These are phyloP conservation scores for Leucophenga montana DNA, from an alignment of 2,888 invertebrate genomes.

Conservation along the genomic window DNA sequence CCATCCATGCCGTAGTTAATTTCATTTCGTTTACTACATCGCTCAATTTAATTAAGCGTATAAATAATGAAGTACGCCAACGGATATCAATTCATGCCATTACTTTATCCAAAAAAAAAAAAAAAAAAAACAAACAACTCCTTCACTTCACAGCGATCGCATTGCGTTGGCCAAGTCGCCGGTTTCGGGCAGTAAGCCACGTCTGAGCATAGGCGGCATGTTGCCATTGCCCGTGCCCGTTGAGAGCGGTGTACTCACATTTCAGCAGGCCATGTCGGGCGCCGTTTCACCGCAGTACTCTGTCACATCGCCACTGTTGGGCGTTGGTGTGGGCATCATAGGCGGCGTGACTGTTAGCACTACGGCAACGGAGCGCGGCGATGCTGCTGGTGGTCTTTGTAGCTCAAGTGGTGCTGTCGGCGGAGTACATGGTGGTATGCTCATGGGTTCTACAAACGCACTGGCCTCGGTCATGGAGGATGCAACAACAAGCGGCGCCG, in stretches of 20 bases:
- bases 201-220: not conserved
- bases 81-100: not conserved
- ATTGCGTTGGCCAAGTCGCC: slow-evolving; percentile 65
- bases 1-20: too few relatives aligned
- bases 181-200: slow-evolving; percentile 45
- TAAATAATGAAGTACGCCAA: not conserved
- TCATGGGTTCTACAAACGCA: slow-evolving; percentile 32
- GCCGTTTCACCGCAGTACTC: slow-evolving; percentile 71
- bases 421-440: not conserved
- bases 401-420: not conserved
- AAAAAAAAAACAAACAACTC: not conserved
- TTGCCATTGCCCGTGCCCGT: slow-evolving; percentile 48
- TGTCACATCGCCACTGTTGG: slow-evolving; percentile 52
- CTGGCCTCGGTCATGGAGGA: slow-evolving; percentile 57
- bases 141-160: slow-evolving; percentile 59
- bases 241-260: slow-evolving; percentile 67
- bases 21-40: too few relatives aligned
- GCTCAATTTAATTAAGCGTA: not conserved
- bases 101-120: too few relatives aligned
- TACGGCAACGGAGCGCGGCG: slow-evolving; percentile 18
- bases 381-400: not conserved
- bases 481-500: slow-evolving; percentile 46
- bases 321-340: slow-evolving; percentile 32
- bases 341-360: slow-evolving; percentile 18
- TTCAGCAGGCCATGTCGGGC: slow-evolving; percentile 72